A percentile compares a stretch with the other conserved stretches of the same genome.
These are phyloP conservation scores for Benitochromis conjunctus DNA, from an alignment of 2,113 vertebrate genomes.

Conservation along the genomic window DNA sequence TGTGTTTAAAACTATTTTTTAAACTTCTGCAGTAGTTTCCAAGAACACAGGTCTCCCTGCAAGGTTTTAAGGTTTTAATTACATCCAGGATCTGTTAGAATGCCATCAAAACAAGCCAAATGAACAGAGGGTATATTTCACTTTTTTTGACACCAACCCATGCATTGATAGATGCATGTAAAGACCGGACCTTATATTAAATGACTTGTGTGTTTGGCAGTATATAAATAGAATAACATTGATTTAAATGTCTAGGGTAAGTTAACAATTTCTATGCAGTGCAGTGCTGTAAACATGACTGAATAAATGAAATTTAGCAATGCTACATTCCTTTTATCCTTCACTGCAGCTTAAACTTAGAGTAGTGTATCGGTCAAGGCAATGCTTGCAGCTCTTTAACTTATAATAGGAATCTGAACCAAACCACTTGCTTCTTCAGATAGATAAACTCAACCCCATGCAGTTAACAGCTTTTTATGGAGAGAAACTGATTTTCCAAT, in stretches of 20 bases:
- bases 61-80: background rate
- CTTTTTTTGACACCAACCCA: background rate
- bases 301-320: background rate
- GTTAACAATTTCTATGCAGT: background rate
- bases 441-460: conserved; percentile 49
- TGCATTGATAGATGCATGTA: background rate
- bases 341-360: background rate
- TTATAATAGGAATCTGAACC: conserved; percentile 50
- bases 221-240: background rate
- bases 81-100: background rate
- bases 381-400: conserved; percentile 39
- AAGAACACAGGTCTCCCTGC: background rate
- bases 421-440: conserved; percentile 42
- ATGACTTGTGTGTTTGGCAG: background rate
- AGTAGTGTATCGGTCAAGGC: conserved; percentile 11
- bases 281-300: background rate
- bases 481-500: conserved; percentile 58
- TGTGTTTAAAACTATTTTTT: background rate
- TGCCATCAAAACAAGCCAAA: background rate
- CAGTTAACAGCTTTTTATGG: conserved; percentile 60
- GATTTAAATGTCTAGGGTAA: background rate
- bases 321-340: background rate
- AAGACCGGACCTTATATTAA: background rate
- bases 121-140: background rate
- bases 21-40: background rate